Conservation (phyloP, 2,888 invertebrate genomes). For the Himalopsyche tibetana region DNA sequence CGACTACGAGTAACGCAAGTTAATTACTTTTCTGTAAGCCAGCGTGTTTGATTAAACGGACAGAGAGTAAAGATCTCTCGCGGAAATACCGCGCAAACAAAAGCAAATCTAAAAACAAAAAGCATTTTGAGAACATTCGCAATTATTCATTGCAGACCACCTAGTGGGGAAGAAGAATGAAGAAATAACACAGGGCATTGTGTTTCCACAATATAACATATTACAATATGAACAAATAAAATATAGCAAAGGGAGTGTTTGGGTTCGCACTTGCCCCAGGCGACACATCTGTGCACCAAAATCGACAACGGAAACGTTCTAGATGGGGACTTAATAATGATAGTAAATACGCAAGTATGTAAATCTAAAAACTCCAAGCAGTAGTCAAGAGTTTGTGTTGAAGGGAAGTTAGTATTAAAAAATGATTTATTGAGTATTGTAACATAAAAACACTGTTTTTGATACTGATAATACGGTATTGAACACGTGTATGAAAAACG, state of each 20-base stretch:
- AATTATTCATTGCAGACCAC: slow-evolving; percentile 26
- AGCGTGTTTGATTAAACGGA: too few relatives aligned
- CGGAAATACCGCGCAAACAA: too few relatives aligned
- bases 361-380: not conserved
- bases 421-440: too few relatives aligned
- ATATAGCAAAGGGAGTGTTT: slow-evolving; percentile 49
- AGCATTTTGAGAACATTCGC: slow-evolving; percentile 26
- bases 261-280: slow-evolving; percentile 59
- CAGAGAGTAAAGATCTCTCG: too few relatives aligned
- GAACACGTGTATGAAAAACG: too few relatives aligned
- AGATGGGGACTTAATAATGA: not conserved
- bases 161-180: slow-evolving; percentile 38
- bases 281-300: slow-evolving; percentile 64
- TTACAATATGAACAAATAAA: slow-evolving; percentile 53
- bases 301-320: slow-evolving; percentile 9
- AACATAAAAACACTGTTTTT: too few relatives aligned
- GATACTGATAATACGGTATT: too few relatives aligned
- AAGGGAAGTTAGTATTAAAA: too few relatives aligned
- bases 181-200: slow-evolving; percentile 56
- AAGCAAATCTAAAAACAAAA: slow-evolving; percentile 27
- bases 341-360: not conserved
- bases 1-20: too few relatives aligned
- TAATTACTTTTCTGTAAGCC: too few relatives aligned
- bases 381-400: too few relatives aligned
- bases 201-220: slow-evolving; percentile 58